Percentiles rank a stretch among this genome's conserved stretches.
Evolutionary conservation across 2,797 vertebrate species (phyloP).

Genomic region (Emys orbicularis): DNA sequence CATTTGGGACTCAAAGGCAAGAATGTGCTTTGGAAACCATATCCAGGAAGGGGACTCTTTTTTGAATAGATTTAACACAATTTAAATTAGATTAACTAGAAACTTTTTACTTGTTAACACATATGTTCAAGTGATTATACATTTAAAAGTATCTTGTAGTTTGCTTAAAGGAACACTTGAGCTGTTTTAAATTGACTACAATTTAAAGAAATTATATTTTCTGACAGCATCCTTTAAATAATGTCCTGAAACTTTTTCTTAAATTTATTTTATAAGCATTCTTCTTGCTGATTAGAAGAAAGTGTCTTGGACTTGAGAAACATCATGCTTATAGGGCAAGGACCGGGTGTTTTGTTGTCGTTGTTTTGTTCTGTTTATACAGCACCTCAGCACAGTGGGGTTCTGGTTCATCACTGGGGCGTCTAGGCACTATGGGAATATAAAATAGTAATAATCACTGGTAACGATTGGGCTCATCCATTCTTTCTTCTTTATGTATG

Average conservation of each 20-base stretch:
- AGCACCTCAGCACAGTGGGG: background rate
- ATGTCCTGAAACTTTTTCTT: background rate
- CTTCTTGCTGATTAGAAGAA: background rate
- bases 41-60: background rate
- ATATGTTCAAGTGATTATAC: background rate
- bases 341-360: background rate
- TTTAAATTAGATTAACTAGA: background rate
- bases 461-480: background rate
- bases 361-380: background rate
- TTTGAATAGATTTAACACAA: background rate
- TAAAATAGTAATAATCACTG: background rate
- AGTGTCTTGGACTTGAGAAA: background rate
- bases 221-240: background rate
- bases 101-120: background rate
- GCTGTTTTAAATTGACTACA: background rate
- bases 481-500: constrained; percentile 10
- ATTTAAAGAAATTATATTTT: background rate
- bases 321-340: background rate
- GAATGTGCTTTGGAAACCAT: background rate
- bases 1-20: background rate
- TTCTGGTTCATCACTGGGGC: background rate
- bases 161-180: background rate
- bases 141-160: background rate
- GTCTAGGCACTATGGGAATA: background rate
- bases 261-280: background rate